A percentile compares a stretch with the other conserved stretches of the same genome.
Conservation (phyloP, 1,140 invertebrate species). For the Panagrolaimus sp. region DNA sequence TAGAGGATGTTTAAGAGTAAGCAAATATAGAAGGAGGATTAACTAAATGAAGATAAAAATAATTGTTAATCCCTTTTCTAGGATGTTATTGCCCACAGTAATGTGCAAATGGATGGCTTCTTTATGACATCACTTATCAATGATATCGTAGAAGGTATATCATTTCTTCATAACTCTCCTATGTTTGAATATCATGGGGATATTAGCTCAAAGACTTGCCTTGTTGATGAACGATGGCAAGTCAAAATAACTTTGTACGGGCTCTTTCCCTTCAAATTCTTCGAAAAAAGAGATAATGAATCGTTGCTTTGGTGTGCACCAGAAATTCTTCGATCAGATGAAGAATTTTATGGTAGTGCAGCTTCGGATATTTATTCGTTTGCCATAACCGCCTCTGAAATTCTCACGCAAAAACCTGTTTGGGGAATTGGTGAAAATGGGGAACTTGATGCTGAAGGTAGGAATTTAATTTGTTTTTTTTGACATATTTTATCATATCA, state of each 20-base stretch:
- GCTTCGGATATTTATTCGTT: constrained; percentile 83
- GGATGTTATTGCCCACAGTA: not conserved
- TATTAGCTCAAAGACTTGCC: not conserved
- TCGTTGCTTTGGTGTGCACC: not conserved
- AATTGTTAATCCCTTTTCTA: not conserved
- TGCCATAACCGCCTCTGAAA: constrained; percentile 83
- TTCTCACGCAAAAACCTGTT: constrained; percentile 69
- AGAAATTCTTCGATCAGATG: not conserved
- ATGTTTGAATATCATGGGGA: constrained; percentile 3
- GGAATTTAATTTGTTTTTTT: not conserved
- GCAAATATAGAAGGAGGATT: too few relatives aligned
- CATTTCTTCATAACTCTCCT: not conserved
- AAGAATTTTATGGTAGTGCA: constrained; percentile 67
- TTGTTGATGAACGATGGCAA: constrained; percentile 13
- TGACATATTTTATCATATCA: not conserved
- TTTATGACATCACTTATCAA: not conserved
- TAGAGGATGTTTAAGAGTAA: not conserved
- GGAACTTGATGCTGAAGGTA: constrained; percentile 15
- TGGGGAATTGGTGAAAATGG: constrained; percentile 22
- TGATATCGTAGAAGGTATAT: not conserved
- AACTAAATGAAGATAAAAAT: not conserved
- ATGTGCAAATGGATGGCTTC: not conserved
- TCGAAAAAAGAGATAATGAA: not conserved
- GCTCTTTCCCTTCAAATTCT: not conserved
- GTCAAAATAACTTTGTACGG: not conserved